Base-by-base conservation (phyloP, 2,797 vertebrate species). In the Acrossocheilus fasciatus region DNA sequence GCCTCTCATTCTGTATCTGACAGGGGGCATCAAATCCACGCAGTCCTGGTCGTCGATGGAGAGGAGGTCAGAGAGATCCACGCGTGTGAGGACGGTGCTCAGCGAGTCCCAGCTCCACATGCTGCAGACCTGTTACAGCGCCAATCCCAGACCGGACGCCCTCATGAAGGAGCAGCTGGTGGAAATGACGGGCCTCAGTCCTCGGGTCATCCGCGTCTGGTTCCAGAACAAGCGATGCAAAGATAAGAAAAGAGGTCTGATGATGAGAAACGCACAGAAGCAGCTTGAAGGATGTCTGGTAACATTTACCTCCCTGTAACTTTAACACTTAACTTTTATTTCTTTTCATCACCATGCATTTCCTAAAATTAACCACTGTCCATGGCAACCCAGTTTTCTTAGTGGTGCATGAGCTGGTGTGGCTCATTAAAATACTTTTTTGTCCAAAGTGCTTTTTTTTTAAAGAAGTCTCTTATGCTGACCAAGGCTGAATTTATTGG, bases 141-240 rank as follows among this genome's bases (percentile, higher is more conserved):
- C 97, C 87, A 99, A 99, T 94, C 98, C 98, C 82, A 92, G 98
- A 89, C 98, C 98, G 2, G 98, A 99, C 90, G 98, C 98, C 57
- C 96, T 98, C 80, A 97, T 98, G 97, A 99, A 99, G 94, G 98
- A 99, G 92, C 98, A 98, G 95, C 96, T 99, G 84, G 97, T 98
- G 92, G 98, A 99, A 93, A 98, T 99, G 97, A 99, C 98, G 0
- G 96, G 98, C 43, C 95, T 99, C 82, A 98, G 97, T 90, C 97
- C 98, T 6, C 90, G 98, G 1, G 98, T 99, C 88, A 99, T 99
- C 93, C 96, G 98, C 41, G 97, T 99, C 87, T 99, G 98, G 98
- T 99, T 99, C 94, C 98, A 99, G 95, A 99, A 99, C 95, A 99
- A 99, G 90, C 96, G 98, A 72, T 99, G 98, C 94, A 99, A 99